Evolutionary conservation across 1,140 invertebrate genomes (phyloP), one percentile per base, ranked within the genome.

Genomic region (Tribolium castaneum): DNA sequence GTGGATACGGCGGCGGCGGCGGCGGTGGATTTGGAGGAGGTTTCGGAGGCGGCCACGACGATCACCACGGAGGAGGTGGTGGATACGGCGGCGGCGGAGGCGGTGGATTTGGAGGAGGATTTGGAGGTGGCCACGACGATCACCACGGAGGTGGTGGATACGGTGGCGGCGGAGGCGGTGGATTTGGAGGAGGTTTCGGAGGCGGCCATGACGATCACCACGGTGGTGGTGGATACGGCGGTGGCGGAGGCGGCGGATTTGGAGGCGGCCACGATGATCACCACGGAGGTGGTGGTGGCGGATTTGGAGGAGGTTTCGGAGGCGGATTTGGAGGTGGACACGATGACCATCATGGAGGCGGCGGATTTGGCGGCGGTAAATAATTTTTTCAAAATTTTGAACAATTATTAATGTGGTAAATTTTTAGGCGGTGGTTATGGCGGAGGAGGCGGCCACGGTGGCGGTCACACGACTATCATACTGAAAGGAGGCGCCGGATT

Each of bases 281-380:
- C 39, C 22, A 54, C 62, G 70, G 66, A 16, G 76, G 76, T 54
- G 16, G 76, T 35, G n/a, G 16, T 4, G 76, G 76, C 14, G 76
- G 77, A 19, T 19, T 19, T 13, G 73, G 73, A 14, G 59, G 56
- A 12, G 34, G 39, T 25, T 76, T 71, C 45, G 30, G 70, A 51
- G 71, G 25, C 12, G 52, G 34, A 39, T 34, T 34, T 1, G 77
- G 71, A 10, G 56, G 56, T 13, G 66, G 66, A 34, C 66, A 70
- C 22, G 70, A 50, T 50, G 70, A 75, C 45, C 77, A 78, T 51
- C 59, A 70, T 6, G 78, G 78, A 34, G 78, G 73, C 45, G 71
- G 71, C n/a, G 72, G 72, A 59, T 45, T 39, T 39, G 51, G 52
- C n/a, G 72, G 76, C 34, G 76, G 76, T 35, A 49, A 45, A 35